Evolutionary conservation across 1,140 invertebrate species (phyloP), one percentile per base, ranked within the genome.

Genomic region (Helicoverpa armigera): DNA sequence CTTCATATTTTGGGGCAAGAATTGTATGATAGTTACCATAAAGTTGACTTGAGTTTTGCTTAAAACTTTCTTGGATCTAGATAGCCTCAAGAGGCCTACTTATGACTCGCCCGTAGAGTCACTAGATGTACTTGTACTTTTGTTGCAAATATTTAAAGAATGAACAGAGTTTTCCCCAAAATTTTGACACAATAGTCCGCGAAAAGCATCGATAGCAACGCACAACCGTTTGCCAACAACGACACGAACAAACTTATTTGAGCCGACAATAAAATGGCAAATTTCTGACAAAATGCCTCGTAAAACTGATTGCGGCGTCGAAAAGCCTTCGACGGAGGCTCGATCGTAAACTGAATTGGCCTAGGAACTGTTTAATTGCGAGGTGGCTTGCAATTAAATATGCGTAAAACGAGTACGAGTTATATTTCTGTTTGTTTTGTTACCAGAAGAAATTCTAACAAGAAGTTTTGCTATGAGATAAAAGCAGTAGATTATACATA

Each of bases 291-390:
- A 84, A 90, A 89, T 87, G 82, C 85, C 69, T 90, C 88, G 85
- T 91, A 91, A 91, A 90, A 89, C 79, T 87, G 84, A 86, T 87
- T 89, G 90, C 83, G 87, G 88, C 88, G 85, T 87, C 77, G 87
- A 89, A 87, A 91, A 91, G 90, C 86, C 84, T 84, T 82, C 77
- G 85, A 86, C 83, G 80, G 83, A 86, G 82, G 86, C 85, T 82
- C 79, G 80, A 83, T 92, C 91, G 91, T 93, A 92, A 92, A 92
- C 83, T 86, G 80, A 87, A 92, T 92, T 88, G 87, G 88, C 86
- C 88, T 89, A 91, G 89, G 81, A 89, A 89, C 82, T 87, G 88
- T 92, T 91, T 91, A 92, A 92, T 92, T 91, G 86, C 85, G 74
- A 81, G 88, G 84, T 80, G 87, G 84, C 83, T 83, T 77, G 79